Base-by-base conservation (phyloP, 35 echinoderm and acorn worm species). In the Heliocidaris tuberculata region DNA sequence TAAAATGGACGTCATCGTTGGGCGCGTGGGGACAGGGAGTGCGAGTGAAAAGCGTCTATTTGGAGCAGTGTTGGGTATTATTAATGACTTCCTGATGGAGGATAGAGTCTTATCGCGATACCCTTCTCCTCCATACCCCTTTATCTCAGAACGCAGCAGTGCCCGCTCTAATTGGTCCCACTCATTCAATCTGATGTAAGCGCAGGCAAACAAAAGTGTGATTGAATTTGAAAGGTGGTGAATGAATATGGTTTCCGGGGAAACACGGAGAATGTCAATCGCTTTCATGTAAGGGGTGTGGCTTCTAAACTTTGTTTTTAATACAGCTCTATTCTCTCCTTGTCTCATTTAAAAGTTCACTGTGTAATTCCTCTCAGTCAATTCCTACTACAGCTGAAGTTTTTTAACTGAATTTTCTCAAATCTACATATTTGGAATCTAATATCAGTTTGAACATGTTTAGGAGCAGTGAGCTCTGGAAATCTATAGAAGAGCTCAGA, bases 171-270 rank as follows among this genome's bases (percentile, higher is more conserved):
- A 89, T 89, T 89, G 47, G 87, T 89, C 87, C 87, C 87, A 89
- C 47, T 47, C 47, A 89, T 89, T 89, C 31, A 42, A 89, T 89
- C 87, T 47, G 87, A 89, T 89, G 87, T 89, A 48, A 47, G 87
- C 47, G 15, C 87, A 15, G 47, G 31, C 87, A 89, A 89, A 89
- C 87, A 89, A 89, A 32, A 89, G 87, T 48, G 31, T 89, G 87
- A 89, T 89, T 89, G 87, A 32, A 32, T 89, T 47, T 89, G 87
- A 89, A 89, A 89, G 87, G 87, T 89, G 87, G 31, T 89, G 87
- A 89, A 89, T 47, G 87, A 89, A 89, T 89, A 47, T 89, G 31
- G 11, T 89, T 89, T 89, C 87, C 87, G 31, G 87, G 65, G 65
- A 78, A 78, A 78, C 65, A 78, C 65, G 27, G 65, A 8, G 21